phyloP scores from a whole-genome alignment of 2,797 vertebrate species.

The Balearica regulorum region DNA sequence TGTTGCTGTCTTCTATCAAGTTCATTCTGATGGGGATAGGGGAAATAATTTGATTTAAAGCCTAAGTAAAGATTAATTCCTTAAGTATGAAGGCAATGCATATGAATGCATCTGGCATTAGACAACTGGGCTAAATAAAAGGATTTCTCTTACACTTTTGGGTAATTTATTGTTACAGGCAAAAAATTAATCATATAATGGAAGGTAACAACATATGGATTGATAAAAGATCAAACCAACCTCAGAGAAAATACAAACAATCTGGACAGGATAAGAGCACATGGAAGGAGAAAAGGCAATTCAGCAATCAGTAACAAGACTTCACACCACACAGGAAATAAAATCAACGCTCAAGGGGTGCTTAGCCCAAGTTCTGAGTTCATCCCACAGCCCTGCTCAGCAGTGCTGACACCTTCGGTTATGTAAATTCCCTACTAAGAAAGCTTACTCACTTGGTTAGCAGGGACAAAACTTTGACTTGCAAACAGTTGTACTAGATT shows the following conservation, averaged over 20 bases:
- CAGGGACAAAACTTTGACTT: neutral
- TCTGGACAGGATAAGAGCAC: neutral
- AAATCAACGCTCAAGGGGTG: neutral
- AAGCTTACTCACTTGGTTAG: neutral
- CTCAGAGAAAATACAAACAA: neutral
- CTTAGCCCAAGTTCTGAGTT: neutral
- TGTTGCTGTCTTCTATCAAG: neutral
- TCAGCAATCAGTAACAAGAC: neutral
- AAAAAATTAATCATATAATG: neutral
- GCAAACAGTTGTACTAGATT: neutral
- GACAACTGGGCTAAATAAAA: neutral
- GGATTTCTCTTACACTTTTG: neutral
- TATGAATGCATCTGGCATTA: neutral
- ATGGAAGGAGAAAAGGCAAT: neutral
- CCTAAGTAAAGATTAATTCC: neutral
- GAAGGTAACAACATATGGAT: neutral
- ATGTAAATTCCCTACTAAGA: neutral
- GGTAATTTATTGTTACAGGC: neutral
- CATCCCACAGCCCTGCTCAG: neutral
- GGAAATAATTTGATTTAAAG: neutral
- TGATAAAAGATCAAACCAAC: neutral
- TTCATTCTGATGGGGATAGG: neutral
- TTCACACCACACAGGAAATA: neutral
- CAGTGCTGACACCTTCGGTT: neutral
- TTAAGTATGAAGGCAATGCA: neutral